phyloP scores from a whole-genome alignment of 2,888 invertebrate species.

The Drosophila algonquin region DNA sequence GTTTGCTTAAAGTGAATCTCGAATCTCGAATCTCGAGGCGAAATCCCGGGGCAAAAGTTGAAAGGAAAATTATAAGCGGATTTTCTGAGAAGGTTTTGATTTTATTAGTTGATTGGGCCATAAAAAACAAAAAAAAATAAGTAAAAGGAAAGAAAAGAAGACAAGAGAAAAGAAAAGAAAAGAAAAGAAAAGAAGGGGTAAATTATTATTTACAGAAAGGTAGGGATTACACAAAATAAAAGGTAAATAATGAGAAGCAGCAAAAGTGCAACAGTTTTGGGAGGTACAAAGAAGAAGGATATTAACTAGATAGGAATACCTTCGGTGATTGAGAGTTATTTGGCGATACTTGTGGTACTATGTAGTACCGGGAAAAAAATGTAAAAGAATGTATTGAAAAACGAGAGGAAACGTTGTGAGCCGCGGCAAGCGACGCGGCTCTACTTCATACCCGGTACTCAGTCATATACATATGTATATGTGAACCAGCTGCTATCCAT shows the following conservation, averaged over 20 bases:
- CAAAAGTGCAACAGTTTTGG: neutral
- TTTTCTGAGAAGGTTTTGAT: slow-evolving; percentile 41
- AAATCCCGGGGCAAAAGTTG: slow-evolving; percentile 37
- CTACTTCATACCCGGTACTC: too few species aligned
- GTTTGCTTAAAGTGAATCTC: slow-evolving; percentile 51
- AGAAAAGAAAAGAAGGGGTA: neutral
- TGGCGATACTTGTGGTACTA: too few species aligned
- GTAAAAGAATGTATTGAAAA: too few species aligned
- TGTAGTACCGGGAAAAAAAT: too few species aligned
- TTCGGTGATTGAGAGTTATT: neutral
- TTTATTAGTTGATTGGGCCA: slow-evolving; percentile 30
- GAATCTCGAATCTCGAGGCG: slow-evolving; percentile 20
- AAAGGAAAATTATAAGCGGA: slow-evolving; percentile 48
- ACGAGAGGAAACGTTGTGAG: too few species aligned
- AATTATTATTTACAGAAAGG: slow-evolving; percentile 21
- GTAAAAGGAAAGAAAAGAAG: slow-evolving; percentile 8
- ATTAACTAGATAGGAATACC: neutral
- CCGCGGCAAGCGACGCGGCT: too few species aligned
- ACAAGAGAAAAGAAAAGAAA: neutral
- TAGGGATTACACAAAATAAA: neutral
- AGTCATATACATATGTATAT: too few species aligned
- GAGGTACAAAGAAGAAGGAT: neutral
- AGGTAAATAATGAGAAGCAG: neutral
- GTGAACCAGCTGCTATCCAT: too few species aligned
- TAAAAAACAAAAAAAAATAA: slow-evolving; percentile 4